Base-by-base conservation (phyloP, 2,888 invertebrate species). In the Perizoma affinitatum region DNA sequence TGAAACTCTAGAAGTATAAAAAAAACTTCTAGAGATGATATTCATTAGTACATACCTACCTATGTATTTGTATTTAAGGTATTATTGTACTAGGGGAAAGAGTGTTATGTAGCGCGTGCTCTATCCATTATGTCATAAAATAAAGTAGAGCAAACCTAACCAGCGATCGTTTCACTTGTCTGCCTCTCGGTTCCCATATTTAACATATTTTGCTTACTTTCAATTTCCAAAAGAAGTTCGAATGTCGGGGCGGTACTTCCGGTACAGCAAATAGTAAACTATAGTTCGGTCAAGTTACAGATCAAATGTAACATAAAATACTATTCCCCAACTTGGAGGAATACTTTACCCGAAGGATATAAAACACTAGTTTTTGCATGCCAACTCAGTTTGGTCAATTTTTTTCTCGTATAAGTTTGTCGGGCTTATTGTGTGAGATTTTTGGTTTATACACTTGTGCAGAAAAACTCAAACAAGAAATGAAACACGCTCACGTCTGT, bases 281-380 rank as follows among this genome's bases (percentile, higher is more conserved):
- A 45, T 65, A 58, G 58, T 63, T 62, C 40, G 54, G 57, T 50
- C 61, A 61, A 57, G 38, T 49, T 36, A 59, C 58, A 61, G 65
- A 69, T 65, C 61, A 53, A 53, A 66, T 58, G 48, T 52, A 61
- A 63, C 63, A 69, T 67, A 68, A 67, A 68, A 65, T 61, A 58
- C 56, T 63, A 54, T 53, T 58, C 50, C 53, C 11, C 33, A 67
- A 73, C 67, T 70, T 73, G 66, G 61, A 38, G 52, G 64, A 57
- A 65, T 22, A 2, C 22, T 22, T 22, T 22, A 22, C 78, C 74
- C 75, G 61, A n/a, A 69, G 72, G 73, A 69, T 66, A 69, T 61
- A 51, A 43, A 40, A 66, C 68, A 66, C 73, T 68, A 71, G 57
- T 79, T 79, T 79, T 80, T 77, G 74, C 76, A 75, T 75, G 76